Conservation (phyloP, 2,113 vertebrate species). For the Oreocharis arfaki region DNA sequence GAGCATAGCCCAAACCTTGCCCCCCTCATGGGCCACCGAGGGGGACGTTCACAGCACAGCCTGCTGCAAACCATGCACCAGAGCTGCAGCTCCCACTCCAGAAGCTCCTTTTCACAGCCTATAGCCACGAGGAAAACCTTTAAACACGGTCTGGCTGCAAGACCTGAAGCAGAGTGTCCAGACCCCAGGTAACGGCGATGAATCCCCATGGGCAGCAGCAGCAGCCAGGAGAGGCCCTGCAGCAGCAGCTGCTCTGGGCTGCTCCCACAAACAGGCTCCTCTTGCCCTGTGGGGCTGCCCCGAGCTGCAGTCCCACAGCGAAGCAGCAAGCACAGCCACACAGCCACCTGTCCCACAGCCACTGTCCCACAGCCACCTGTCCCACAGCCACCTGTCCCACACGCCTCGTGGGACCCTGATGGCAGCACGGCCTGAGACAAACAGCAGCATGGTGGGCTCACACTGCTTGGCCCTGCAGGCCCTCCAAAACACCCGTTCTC, state of each 20-base stretch:
- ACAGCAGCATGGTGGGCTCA: not conserved
- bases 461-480: not conserved
- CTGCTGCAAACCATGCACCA: not conserved
- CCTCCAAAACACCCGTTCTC: rapidly evolving
- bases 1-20: not conserved
- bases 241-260: not conserved
- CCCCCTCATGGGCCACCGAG: rapidly evolving
- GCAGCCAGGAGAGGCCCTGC: not conserved
- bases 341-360: not conserved
- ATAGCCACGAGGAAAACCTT: not conserved
- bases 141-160: not conserved
- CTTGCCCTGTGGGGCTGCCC: not conserved
- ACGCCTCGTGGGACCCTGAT: rapidly evolving
- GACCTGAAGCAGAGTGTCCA: not conserved
- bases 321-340: not conserved
- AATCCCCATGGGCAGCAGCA: not conserved
- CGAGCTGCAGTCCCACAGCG: rapidly evolving
- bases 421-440: rapidly evolving
- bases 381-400: not conserved
- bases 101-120: not conserved
- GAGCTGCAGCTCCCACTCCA: not conserved
- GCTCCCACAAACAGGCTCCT: not conserved
- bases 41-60: not conserved
- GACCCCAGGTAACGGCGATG: rapidly evolving
- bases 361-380: not conserved